Evolutionary conservation across 2,113 vertebrate genomes (phyloP), one percentile per base, ranked within the genome.

Genomic region (Pavo muticus): DNA sequence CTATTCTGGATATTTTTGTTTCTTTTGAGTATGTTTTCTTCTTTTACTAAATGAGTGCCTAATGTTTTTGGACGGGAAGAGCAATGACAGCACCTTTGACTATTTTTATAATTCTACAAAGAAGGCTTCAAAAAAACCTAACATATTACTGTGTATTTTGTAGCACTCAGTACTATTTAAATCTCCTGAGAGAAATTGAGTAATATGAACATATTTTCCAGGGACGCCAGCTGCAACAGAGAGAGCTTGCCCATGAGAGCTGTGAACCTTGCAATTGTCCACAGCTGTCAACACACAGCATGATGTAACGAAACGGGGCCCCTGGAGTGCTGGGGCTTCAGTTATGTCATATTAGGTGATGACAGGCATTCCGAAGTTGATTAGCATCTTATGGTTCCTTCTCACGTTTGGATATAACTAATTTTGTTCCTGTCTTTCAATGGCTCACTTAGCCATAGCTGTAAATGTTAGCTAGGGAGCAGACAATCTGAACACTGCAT

Each of bases 241-340:
- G 69, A 88, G 70, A 44, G 81, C 80, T 16, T 14, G 69, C 71
- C 84, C 47, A 2, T 11, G 85, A 85, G 63, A 86, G 59, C 80
- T 18, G 35, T 15, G 79, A 88, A 84, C 68, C 45, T 27, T 32
- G 72, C 13, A 5, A 21, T 71, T 52, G 85, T 73, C 63, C 59
- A 18, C 67, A 84, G 83, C 94, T 93, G 88, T 23, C 95, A 64
- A 1, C 84, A 87, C 71, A 18, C 65, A 86, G 71, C 64, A 42
- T 52, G 60, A 90, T 17, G 78, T 89, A 90, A 93, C 32, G 1
- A 2, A 45, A 5, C 0, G 0, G 80, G 52, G 59, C 45, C 45
- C 40, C 29, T 3, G 2, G 10, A 20, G 14, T 4, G 12, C 3
- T 8, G 29, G 35, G 20, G 3, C 18, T 77, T 69, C 40, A 3